Evolutionary conservation across 2,113 vertebrate species (phyloP).

Genomic region (Tragulus kanchil): DNA sequence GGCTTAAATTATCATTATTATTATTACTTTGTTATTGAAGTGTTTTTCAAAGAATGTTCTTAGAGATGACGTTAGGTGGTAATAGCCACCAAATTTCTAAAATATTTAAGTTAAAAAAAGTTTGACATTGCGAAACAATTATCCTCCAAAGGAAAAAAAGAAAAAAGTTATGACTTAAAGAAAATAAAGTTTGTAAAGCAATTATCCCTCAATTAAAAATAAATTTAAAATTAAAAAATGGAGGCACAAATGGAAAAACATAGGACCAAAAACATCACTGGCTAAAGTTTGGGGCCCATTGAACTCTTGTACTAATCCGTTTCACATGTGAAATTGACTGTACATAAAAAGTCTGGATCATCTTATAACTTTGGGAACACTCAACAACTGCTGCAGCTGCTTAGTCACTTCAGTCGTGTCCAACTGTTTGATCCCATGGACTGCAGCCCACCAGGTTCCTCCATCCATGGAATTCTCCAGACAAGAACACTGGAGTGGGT

Average conservation of each 20-base stretch:
- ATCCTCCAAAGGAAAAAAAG: background rate
- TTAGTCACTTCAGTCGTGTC: too few relatives aligned
- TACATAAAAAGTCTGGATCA: background rate
- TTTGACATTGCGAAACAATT: background rate
- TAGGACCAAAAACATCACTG: background rate
- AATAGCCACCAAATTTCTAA: background rate
- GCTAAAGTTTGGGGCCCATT: background rate
- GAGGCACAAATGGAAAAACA: background rate
- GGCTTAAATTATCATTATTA: background rate
- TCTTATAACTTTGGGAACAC: background rate
- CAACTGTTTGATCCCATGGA: too few relatives aligned
- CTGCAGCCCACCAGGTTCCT: too few relatives aligned
- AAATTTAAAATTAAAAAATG: background rate
- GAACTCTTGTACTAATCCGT: background rate
- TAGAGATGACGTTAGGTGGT: constrained; percentile 3
- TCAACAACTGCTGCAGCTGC: too few relatives aligned
- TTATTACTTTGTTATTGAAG: background rate
- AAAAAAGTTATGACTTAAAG: background rate
- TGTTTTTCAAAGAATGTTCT: constrained; percentile 56
- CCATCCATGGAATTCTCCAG: too few relatives aligned
- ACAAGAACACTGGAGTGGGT: too few relatives aligned
- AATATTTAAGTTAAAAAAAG: background rate
- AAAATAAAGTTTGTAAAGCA: background rate
- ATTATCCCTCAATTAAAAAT: too few relatives aligned
- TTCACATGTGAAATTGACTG: background rate